Percentiles rank a stretch among this genome's conserved stretches.
These are phyloP conservation scores for Fregetta grallaria DNA, from an alignment of 2,113 vertebrate genomes.

Conservation along the genomic window DNA sequence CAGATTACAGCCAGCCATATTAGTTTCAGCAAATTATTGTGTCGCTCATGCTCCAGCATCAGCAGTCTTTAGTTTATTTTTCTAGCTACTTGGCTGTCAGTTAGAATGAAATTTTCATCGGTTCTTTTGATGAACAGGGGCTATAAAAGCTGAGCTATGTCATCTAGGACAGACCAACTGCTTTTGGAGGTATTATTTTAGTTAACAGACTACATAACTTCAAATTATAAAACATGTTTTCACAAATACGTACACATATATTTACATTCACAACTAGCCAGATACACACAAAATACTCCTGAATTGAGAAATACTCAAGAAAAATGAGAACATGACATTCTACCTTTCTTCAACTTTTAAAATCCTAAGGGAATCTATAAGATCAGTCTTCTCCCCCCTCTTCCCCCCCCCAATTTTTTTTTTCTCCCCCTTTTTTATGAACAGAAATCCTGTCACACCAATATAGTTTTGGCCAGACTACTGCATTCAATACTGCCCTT, in stretches of 20 bases:
- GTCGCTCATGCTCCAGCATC: conserved; percentile 67
- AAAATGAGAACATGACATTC: background rate
- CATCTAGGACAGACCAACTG: background rate
- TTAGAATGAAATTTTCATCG: conserved; percentile 51
- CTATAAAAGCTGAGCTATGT: conserved; percentile 31
- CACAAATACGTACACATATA: background rate
- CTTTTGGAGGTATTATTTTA: background rate
- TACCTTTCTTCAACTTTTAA: background rate
- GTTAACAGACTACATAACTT: conserved; percentile 1
- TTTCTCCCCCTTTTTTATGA: background rate
- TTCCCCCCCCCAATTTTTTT: accelerated
- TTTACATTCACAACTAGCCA: background rate
- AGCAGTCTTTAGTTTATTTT: conserved; percentile 47
- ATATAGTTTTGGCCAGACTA: background rate
- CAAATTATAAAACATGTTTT: conserved; percentile 16
- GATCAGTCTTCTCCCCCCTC: background rate
- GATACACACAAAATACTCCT: background rate
- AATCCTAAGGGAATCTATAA: background rate
- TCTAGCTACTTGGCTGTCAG: conserved; percentile 51
- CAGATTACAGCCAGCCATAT: conserved; percentile 76
- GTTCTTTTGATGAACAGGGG: conserved; percentile 40
- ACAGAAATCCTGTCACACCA: background rate
- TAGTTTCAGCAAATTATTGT: conserved; percentile 73
- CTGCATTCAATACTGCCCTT: background rate
- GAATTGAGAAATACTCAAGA: background rate